A percentile compares a stretch with the other conserved stretches of the same genome.
phyloP scores from a whole-genome alignment of 2,113 vertebrate species.

The Poeciliopsis retropinna region DNA sequence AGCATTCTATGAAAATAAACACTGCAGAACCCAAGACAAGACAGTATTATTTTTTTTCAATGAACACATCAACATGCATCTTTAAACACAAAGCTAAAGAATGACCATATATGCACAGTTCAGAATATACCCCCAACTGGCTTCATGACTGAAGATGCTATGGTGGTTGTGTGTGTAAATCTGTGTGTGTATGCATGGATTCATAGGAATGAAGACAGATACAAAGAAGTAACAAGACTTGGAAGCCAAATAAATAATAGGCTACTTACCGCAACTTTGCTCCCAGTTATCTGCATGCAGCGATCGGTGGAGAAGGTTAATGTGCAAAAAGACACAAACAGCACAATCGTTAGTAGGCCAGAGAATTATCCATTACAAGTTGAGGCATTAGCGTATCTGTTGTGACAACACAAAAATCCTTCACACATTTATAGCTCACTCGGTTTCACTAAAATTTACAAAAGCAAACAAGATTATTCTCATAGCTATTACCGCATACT shows the following conservation, averaged over 20 bases:
- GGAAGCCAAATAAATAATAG: conserved; percentile 78
- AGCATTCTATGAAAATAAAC: conserved; percentile 59
- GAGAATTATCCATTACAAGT: conserved; percentile 74
- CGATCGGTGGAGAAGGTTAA: conserved; percentile 92
- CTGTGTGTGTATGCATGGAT: conserved; percentile 13
- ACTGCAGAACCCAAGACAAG: conserved; percentile 50
- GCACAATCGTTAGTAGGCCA: conserved; percentile 90
- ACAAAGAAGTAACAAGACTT: conserved; percentile 51
- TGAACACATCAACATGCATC: conserved; percentile 57
- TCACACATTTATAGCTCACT: conserved; percentile 45
- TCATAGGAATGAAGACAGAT: conserved; percentile 33
- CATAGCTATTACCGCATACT: conserved; percentile 23
- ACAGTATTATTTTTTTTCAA: conserved; percentile 56
- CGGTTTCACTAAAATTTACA: conserved; percentile 4
- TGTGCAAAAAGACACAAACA: conserved; percentile 92
- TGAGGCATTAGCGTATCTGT: conserved; percentile 80
- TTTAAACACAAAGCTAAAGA: conserved; percentile 62
- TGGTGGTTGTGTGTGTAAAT: conserved; percentile 3
- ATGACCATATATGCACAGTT: conserved; percentile 53
- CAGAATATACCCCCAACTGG: conserved; percentile 27
- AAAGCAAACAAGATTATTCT: conserved; percentile 38
- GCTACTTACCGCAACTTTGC: conserved; percentile 97
- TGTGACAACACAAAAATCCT: conserved; percentile 63
- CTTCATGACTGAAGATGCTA: conserved; percentile 19
- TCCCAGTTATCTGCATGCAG: conserved; percentile 99